Evolutionary conservation across 2,888 invertebrate species (phyloP).

Genomic region (Papilio elwesi): DNA sequence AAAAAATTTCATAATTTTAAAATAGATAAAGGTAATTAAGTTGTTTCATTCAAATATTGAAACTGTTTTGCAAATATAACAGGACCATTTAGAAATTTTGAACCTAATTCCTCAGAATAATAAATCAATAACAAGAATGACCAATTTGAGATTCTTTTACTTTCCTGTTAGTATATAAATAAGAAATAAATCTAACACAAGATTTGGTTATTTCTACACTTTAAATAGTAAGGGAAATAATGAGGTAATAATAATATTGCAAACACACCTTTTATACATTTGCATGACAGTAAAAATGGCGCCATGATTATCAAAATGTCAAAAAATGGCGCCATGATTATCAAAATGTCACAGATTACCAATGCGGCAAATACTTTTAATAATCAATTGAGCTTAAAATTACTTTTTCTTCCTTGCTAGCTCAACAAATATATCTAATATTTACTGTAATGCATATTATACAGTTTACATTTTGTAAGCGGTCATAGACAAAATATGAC

Average conservation of each 20-base stretch:
- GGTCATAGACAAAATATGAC: too few relatives aligned
- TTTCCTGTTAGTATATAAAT: not conserved
- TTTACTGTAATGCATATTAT: too few relatives aligned
- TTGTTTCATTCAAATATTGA: too few relatives aligned
- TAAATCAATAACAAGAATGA: not conserved
- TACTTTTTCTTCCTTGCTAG: too few relatives aligned
- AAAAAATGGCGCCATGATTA: conserved; percentile 7
- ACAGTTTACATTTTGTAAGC: too few relatives aligned
- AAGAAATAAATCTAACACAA: not conserved
- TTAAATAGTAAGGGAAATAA: not conserved
- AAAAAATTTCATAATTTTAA: not conserved
- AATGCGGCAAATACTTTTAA: too few relatives aligned
- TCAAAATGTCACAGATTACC: not conserved
- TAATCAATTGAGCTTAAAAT: too few relatives aligned
- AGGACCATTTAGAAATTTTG: too few relatives aligned
- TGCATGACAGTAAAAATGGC: conserved; percentile 24
- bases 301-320: not conserved
- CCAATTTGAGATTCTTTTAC: not conserved
- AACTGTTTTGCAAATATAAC: too few relatives aligned
- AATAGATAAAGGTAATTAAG: not conserved
- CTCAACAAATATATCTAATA: too few relatives aligned
- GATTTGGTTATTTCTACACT: not conserved
- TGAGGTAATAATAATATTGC: conserved; percentile 5
- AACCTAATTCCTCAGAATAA: too few relatives aligned
- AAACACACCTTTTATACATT: not conserved